Conservation (phyloP, 2,113 vertebrate species). For the Candoia aspera region DNA sequence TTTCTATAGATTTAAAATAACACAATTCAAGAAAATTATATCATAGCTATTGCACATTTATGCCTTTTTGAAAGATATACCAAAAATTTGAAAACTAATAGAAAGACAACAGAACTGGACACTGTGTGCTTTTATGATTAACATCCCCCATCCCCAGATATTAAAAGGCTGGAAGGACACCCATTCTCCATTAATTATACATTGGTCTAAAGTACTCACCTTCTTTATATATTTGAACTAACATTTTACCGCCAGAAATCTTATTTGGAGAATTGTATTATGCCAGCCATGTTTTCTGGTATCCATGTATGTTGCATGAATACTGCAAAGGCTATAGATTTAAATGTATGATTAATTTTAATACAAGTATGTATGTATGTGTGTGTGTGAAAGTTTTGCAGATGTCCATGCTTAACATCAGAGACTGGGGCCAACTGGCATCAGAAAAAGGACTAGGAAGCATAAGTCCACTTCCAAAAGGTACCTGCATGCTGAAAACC, state of each 20-base stretch:
- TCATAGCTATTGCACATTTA: background rate
- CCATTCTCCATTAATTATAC: background rate
- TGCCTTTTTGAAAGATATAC: background rate
- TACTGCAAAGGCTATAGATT: background rate
- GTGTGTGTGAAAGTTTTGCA: background rate
- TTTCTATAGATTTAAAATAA: no score
- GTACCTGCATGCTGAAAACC: background rate
- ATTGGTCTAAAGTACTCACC: background rate
- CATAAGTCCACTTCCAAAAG: background rate
- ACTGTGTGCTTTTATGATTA: background rate
- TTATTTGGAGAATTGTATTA: background rate
- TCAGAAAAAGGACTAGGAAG: background rate
- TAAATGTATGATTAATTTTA: background rate
- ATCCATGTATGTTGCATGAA: background rate
- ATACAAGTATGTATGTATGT: background rate
- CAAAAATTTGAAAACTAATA: background rate
- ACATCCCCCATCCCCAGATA: background rate
- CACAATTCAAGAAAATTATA: background rate
- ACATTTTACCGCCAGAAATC: background rate
- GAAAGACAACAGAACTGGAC: background rate
- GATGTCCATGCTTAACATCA: background rate
- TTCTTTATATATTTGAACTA: background rate
- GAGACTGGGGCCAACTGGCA: background rate
- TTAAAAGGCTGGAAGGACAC: background rate
- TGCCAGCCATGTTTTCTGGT: background rate